Percentiles rank a stretch among this genome's conserved stretches.
These are phyloP conservation scores for Chrysocyon brachyurus DNA, from an alignment of 2,797 vertebrate species.

Conservation along the genomic window DNA sequence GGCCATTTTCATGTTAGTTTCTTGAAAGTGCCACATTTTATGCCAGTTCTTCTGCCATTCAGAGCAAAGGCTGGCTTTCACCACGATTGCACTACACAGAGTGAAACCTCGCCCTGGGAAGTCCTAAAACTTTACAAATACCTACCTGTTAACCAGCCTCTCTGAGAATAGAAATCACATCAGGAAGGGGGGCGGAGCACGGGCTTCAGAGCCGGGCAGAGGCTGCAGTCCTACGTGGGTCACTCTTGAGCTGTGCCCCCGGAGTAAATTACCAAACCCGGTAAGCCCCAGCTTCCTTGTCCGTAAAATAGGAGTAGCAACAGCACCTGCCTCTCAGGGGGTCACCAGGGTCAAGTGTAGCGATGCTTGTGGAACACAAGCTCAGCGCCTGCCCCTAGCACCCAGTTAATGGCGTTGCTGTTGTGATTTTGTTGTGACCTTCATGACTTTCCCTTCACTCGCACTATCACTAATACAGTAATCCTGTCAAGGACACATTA, in stretches of 20 bases:
- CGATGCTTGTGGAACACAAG: neutral
- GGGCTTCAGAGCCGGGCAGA: fast-evolving
- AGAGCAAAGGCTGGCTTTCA: neutral
- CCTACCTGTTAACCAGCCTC: neutral
- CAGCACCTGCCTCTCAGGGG: neutral
- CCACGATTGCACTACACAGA: neutral
- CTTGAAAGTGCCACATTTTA: neutral
- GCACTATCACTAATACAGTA: neutral
- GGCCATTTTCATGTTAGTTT: neutral
- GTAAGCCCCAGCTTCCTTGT: neutral
- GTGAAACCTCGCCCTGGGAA: neutral
- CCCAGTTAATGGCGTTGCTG: fast-evolving
- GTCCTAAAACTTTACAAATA: neutral
- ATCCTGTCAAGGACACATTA: neutral
- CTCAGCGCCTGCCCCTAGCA: neutral
- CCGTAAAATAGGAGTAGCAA: neutral
- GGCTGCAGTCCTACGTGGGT: neutral
- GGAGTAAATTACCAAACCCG: neutral
- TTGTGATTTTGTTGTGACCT: neutral
- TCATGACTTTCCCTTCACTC: neutral
- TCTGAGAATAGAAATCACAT: neutral
- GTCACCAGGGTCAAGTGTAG: neutral
- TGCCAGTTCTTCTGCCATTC: neutral
- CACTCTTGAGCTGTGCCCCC: neutral
- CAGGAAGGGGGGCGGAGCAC: neutral